Evolutionary conservation across 2,113 vertebrate species (phyloP), one percentile per base, ranked within the genome.

Genomic region (Rhinogobius similis): DNA sequence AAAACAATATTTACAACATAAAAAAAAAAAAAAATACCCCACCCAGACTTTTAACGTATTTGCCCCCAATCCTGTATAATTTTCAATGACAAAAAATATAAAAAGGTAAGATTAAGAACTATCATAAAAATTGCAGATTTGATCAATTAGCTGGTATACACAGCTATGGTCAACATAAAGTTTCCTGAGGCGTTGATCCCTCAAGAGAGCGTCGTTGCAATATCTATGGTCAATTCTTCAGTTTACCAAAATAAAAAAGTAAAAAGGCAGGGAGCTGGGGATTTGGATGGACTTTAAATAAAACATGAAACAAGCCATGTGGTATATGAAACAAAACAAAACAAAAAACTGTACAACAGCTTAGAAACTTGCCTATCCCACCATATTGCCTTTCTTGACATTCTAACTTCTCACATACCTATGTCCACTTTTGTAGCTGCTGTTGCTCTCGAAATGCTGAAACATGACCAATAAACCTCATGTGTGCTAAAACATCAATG

Each of bases 1-100:
- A 83, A 87, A 86, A 86, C 82, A 74, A 81, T 91, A 92, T 93
- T 90, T 92, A 93, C 12, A 89, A 91, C 84, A 84, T 84, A 66
- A 10, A 24, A 68, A 67, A 65, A 82, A 8, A n/a, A 67, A 67
- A 68, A 26, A 36, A 29, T 36, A 29, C 14, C 41, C 43, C 36
- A 62, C 44, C 44, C 10, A 78, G 59, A 63, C 59, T 67, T 32
- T 68, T 41, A 70, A 78, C 59, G 64, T 78, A 50, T 64, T 46
- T 43, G 29, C 72, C 84, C n/a, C 63, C 44, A 70, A 24, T 56
- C 59, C 77, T 71, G 32, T 21, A 39, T 74, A 70, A 77, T 69
- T 61, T 78, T 65, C 73, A 78, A 79, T 85, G 82, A 82, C 64
- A 86, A 84, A 88, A 20, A 82, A 73, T 39, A 66, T 38, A 58